Percentiles rank a stretch among this genome's conserved stretches.
These are phyloP conservation scores for Ornithorhynchus anatinus DNA, from an alignment of 2,113 vertebrate species.

Conservation along the genomic window DNA sequence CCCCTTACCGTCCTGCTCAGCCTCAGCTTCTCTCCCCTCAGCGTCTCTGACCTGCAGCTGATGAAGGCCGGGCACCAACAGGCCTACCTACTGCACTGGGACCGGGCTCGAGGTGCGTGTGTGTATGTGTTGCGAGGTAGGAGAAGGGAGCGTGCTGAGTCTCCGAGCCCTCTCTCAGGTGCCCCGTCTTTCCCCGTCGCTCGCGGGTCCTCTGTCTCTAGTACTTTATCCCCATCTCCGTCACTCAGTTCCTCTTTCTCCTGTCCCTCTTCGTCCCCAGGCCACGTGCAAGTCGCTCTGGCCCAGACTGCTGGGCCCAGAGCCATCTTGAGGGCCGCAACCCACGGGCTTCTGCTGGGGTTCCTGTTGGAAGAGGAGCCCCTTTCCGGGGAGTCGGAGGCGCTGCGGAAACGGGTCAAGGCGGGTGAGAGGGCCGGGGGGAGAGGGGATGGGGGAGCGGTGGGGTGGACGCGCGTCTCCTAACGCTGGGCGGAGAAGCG, in stretches of 20 bases:
- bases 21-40: constrained; percentile 19
- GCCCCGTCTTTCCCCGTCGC: background rate
- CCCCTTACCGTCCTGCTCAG: background rate
- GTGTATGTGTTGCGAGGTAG: no score
- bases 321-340: constrained; percentile 74
- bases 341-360: constrained; percentile 69
- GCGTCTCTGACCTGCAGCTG: constrained; percentile 74
- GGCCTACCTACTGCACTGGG: constrained; percentile 74
- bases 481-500: no score
- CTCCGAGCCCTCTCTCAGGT: no score
- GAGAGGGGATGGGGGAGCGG: background rate
- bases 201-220: no score
- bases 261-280: constrained; percentile 53
- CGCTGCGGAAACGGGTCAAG: background rate
- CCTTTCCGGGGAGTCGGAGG: constrained; percentile 32
- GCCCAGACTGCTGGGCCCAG: constrained; percentile 60
- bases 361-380: constrained; percentile 23
- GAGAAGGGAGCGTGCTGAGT: no score
- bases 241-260: background rate
- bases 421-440: constrained; percentile 18
- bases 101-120: constrained; percentile 58
- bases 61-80: constrained; percentile 68
- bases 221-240: no score
- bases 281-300: constrained; percentile 73
- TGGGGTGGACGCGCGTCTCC: background rate